Conservation (phyloP, 2,888 invertebrate genomes). For the Rotaria macrura region DNA sequence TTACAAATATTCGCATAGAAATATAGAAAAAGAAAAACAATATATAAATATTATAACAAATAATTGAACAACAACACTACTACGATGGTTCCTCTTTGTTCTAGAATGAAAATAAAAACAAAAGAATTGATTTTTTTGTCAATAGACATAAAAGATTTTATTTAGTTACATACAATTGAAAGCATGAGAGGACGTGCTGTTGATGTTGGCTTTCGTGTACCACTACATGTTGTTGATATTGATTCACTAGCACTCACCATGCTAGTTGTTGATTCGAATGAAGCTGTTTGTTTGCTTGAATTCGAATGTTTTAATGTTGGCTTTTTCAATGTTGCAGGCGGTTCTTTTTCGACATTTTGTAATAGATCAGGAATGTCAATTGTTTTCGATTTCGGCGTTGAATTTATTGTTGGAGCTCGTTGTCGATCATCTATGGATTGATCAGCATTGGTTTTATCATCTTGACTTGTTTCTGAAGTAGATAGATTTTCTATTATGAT, state of each 20-base stretch:
- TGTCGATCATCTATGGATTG: background rate
- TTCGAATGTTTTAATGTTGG: background rate
- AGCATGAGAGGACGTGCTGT: constrained; percentile 3
- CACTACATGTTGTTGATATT: background rate
- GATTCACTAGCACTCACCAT: background rate
- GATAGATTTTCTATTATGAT: background rate
- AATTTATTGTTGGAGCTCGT: background rate
- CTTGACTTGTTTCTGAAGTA: no score
- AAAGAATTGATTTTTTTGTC: background rate
- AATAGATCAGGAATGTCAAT: constrained; percentile 4
- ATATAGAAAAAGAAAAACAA: background rate
- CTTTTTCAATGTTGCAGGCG: background rate
- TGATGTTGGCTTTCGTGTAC: background rate
- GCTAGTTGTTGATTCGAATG: background rate
- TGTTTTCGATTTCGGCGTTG: background rate
- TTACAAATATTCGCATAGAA: background rate
- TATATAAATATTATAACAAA: background rate
- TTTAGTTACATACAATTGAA: background rate
- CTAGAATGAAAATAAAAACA: background rate
- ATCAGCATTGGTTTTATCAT: background rate
- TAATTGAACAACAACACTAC: background rate
- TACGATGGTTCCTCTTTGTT: background rate
- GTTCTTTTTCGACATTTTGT: constrained; percentile 12
- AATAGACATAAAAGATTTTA: background rate
- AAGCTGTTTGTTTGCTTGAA: background rate